Evolutionary conservation across 2,797 vertebrate species (phyloP).

Genomic region (Premnoplex brunnescens): DNA sequence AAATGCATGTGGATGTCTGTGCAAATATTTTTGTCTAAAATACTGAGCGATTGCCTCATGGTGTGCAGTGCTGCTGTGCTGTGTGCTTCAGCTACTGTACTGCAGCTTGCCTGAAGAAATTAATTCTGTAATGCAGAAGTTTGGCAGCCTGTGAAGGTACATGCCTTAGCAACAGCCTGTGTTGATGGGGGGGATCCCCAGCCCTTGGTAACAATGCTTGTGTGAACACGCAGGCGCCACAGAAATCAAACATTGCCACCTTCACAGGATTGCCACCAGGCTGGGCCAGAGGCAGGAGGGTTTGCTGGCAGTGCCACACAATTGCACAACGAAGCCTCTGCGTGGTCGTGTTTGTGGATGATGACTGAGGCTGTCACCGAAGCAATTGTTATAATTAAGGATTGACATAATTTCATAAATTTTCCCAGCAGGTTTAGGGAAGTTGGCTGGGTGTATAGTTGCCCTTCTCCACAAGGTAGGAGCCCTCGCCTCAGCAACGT

Average conservation of each 20-base stretch:
- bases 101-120: not conserved
- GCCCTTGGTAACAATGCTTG: not conserved
- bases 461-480: not conserved
- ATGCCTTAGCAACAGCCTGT: not conserved
- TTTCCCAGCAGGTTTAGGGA: not conserved
- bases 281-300: not conserved
- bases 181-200: not conserved
- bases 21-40: not conserved
- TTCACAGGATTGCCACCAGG: fast-evolving
- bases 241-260: not conserved
- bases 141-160: not conserved
- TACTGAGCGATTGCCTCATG: not conserved
- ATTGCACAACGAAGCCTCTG: not conserved
- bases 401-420: not conserved
- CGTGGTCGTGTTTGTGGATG: fast-evolving
- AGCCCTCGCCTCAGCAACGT: not conserved
- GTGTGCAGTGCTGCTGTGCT: not conserved
- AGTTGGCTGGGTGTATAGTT: fast-evolving
- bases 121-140: not conserved
- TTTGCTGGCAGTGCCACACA: not conserved
- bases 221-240: not conserved
- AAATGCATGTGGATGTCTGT: not conserved
- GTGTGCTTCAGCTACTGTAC: not conserved
- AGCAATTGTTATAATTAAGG: not conserved
- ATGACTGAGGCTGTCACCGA: not conserved